Percentiles rank a stretch among this genome's conserved stretches.
These are phyloP conservation scores for Acanthosepion lycidas DNA, from an alignment of 2,888 invertebrate species.

Conservation along the genomic window DNA sequence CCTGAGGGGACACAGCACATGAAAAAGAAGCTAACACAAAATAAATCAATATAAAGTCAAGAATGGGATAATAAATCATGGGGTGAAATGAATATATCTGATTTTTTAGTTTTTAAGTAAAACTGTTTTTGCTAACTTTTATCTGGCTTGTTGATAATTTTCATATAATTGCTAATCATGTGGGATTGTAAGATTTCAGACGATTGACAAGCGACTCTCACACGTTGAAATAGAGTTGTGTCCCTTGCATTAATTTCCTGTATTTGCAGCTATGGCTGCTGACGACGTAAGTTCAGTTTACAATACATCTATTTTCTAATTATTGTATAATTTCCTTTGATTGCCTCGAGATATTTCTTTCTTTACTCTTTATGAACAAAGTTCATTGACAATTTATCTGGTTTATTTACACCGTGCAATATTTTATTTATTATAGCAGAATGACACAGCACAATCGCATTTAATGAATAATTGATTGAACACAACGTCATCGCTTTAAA, in stretches of 20 bases:
- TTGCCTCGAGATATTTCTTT: not conserved
- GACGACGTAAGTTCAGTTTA: constrained; percentile 41
- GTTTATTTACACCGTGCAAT: not conserved
- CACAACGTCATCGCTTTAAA: too few species aligned
- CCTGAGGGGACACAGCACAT: too few species aligned
- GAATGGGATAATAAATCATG: too few species aligned
- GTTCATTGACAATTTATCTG: not conserved
- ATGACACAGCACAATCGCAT: not conserved
- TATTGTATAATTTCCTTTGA: too few species aligned
- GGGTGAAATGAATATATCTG: too few species aligned
- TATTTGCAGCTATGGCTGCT: constrained; percentile 1
- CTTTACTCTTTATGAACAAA: not conserved
- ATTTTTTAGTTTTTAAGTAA: too few species aligned
- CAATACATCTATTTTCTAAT: not conserved
- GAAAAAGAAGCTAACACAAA: too few species aligned
- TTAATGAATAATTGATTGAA: too few species aligned
- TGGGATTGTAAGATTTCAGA: not conserved
- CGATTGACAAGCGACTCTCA: not conserved
- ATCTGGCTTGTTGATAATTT: too few species aligned
- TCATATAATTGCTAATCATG: too few species aligned
- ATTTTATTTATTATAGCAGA: not conserved
- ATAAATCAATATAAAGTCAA: too few species aligned
- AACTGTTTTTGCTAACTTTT: too few species aligned
- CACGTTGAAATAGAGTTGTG: constrained; percentile 33
- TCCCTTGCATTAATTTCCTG: constrained; percentile 43